Percentiles rank a stretch among this genome's conserved stretches.
These are phyloP conservation scores for Ammodramus savannarum DNA, from an alignment of 2,113 vertebrate species.

Conservation along the genomic window DNA sequence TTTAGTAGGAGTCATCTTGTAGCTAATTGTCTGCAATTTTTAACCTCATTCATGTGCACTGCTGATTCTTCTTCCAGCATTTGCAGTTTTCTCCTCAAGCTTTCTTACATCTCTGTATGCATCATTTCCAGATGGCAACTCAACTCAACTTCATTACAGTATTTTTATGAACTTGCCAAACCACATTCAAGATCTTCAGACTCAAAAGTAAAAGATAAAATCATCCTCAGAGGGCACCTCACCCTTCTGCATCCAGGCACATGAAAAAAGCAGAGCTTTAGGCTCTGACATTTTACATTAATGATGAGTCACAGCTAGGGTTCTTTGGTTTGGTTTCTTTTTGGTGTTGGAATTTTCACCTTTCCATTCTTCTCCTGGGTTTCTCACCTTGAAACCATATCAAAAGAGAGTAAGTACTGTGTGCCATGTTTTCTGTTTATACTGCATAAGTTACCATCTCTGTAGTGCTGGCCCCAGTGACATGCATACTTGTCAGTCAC, in stretches of 20 bases:
- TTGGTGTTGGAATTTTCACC: neutral
- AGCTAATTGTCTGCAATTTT: conserved; percentile 49
- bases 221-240: conserved; percentile 42
- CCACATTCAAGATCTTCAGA: conserved; percentile 39
- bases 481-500: neutral
- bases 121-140: conserved; percentile 4
- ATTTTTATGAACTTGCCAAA: conserved; percentile 53
- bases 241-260: conserved; percentile 20
- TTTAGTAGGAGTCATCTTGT: conserved; percentile 41
- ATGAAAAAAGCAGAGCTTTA: conserved; percentile 29
- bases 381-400: neutral
- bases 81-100: conserved; percentile 12
- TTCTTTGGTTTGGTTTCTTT: neutral
- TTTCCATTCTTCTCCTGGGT: neutral
- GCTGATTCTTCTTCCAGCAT: conserved; percentile 16
- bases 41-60: conserved; percentile 4
- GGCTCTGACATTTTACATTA: neutral
- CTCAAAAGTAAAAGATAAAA: conserved; percentile 49
- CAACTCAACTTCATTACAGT: conserved; percentile 29
- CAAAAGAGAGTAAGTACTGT: neutral
- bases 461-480: neutral
- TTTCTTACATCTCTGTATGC: neutral
- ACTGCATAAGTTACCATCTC: neutral
- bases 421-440: neutral
- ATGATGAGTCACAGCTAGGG: neutral